Evolutionary conservation across 2,113 vertebrate genomes (phyloP), one percentile per base, ranked within the genome.

Genomic region (Cricetomys ansorgei): DNA sequence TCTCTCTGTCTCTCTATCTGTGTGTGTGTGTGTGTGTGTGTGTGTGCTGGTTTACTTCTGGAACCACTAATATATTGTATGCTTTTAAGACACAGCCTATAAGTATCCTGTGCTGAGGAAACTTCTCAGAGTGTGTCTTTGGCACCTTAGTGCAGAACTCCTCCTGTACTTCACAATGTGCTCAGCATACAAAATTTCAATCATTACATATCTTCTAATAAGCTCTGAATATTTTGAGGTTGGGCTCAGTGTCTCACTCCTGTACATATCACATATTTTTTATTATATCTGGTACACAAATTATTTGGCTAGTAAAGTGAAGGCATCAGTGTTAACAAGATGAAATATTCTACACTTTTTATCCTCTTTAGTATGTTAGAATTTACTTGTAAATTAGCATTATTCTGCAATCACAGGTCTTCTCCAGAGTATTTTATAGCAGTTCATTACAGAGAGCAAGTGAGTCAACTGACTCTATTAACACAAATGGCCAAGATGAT

Each of bases 351-450:
- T 67, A 88, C 23, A 77, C 1, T 94, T 96, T 89, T 96, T 94
- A 72, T 88, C 45, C 31, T 95, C 43, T 31, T 93, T 93, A 31
- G 6, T 92, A 91, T 64, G 67, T 94, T 91, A 92, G 34, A 92
- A n/a, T 91, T 92, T 94, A 92, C 94, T 73, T 94, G 34, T 40
- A 88, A 95, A n/a, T 94, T 86, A 83, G 79, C 65, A 91, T 91
- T 79, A 92, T 83, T 91, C 5, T 67, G 43, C 48, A 88, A 72
- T 83, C 72, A 65, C 5, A 16, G 67, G n/a, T 83, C 76, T 90
- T 94, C 55, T 91, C 72, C 25, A 94, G 50, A 95, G 72, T 91
- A 43, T 96, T 96, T 97, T 96, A 91, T 96, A 87, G 23, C 40
- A 91, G 43, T 87, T 93, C 48, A 5, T 73, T 95, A 95, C 86